These are phyloP conservation scores for Zeus faber DNA, from an alignment of 2,113 vertebrate genomes.

Conservation along the genomic window DNA sequence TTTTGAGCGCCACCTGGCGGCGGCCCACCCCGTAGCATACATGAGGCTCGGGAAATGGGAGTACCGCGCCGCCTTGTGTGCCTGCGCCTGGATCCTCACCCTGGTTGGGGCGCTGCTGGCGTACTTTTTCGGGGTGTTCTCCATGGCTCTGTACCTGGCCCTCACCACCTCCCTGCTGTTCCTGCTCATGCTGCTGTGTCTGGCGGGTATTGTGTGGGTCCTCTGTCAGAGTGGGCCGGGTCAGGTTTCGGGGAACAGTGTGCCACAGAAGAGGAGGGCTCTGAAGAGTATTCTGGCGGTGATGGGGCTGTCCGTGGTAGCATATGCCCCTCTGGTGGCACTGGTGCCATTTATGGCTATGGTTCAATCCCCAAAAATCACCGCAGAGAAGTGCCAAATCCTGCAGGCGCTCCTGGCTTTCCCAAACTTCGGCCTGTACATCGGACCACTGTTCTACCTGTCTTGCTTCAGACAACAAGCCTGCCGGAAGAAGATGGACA, in stretches of 20 bases:
- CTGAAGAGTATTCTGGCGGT: slow-evolving; percentile 41
- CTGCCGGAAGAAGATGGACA: slow-evolving; percentile 10
- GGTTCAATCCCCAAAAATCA: not conserved
- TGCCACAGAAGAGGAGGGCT: slow-evolving; percentile 38
- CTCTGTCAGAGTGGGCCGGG: slow-evolving; percentile 18
- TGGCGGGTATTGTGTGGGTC: slow-evolving; percentile 37
- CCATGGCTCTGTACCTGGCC: slow-evolving; percentile 14
- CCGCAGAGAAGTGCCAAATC: not conserved
- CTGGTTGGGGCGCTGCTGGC: slow-evolving; percentile 5
- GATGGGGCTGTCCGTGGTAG: slow-evolving; percentile 32
- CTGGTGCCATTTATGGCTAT: slow-evolving; percentile 16
- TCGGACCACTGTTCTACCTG: slow-evolving; percentile 54
- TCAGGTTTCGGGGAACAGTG: slow-evolving; percentile 1
- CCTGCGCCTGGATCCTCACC: slow-evolving; percentile 37
- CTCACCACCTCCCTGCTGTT: slow-evolving; percentile 24
- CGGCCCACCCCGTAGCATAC: slow-evolving; percentile 27
- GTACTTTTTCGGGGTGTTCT: not conserved
- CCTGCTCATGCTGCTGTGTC: slow-evolving; percentile 40
- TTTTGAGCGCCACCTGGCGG: slow-evolving; percentile 55
- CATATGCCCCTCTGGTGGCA: slow-evolving; percentile 43
- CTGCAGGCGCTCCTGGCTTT: slow-evolving; percentile 22
- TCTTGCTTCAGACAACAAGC: slow-evolving; percentile 22
- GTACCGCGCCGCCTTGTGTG: slow-evolving; percentile 25
- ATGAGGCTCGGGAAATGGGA: slow-evolving; percentile 26
- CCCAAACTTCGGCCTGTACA: slow-evolving; percentile 48